Evolutionary conservation across 2,797 vertebrate genomes (phyloP).

Genomic region (Luscinia luscinia): DNA sequence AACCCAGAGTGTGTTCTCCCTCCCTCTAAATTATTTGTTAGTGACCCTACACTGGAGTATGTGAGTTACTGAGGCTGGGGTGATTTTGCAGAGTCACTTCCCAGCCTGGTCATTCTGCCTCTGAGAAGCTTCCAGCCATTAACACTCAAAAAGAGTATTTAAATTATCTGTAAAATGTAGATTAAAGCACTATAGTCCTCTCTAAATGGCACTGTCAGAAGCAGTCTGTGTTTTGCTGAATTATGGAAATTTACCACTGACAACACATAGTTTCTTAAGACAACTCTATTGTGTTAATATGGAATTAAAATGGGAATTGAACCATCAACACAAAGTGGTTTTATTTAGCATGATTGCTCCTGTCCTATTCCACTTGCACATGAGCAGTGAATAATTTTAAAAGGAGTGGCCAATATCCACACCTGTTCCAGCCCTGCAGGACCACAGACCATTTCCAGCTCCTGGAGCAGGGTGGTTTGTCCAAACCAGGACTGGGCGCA

Average conservation of each 20-base stretch:
- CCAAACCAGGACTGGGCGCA: neutral
- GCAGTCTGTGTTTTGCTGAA: neutral
- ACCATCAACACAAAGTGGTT: neutral
- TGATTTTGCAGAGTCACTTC: neutral
- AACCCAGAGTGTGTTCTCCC: neutral
- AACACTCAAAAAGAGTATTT: neutral
- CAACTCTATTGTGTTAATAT: neutral
- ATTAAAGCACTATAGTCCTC: neutral
- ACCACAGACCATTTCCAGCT: neutral
- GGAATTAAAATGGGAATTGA: neutral
- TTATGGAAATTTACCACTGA: neutral
- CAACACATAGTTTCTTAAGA: neutral
- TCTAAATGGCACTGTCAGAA: neutral
- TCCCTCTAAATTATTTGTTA: neutral
- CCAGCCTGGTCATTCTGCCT: neutral
- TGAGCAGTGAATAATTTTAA: neutral
- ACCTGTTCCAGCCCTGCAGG: neutral
- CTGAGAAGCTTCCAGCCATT: neutral
- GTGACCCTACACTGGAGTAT: rapidly evolving
- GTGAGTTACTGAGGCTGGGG: neutral
- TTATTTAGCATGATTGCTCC: neutral
- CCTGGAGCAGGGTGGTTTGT: neutral
- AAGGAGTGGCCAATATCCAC: neutral
- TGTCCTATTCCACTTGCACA: neutral
- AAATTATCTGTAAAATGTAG: neutral